Evolutionary conservation across 2,797 vertebrate species (phyloP).

Genomic region (Epinephelus awoara): DNA sequence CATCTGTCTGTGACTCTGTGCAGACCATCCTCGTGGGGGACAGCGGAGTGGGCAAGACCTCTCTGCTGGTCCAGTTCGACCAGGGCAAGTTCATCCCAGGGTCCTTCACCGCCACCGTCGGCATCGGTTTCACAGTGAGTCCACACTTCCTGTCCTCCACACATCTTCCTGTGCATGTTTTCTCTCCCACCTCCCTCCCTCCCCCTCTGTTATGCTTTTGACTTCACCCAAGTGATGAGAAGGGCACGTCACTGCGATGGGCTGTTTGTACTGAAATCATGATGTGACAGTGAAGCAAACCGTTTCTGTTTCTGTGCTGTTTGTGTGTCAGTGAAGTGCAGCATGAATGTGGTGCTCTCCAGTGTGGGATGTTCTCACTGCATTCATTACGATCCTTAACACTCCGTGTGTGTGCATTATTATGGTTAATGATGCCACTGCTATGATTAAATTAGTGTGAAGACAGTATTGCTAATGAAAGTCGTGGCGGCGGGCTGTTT

Average conservation of each 20-base stretch:
- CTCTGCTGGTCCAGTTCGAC: constrained; percentile 93
- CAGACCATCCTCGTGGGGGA: constrained; percentile 92
- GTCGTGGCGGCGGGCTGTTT: constrained; percentile 39
- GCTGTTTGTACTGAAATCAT: constrained; percentile 37
- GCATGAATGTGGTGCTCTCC: constrained; percentile 49
- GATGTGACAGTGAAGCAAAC: constrained; percentile 51
- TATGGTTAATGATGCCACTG: constrained; percentile 50
- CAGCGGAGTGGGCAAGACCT: constrained; percentile 92
- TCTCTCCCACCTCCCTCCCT: background rate
- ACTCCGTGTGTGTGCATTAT: constrained; percentile 31
- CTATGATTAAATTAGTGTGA: constrained; percentile 58
- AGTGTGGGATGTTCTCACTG: constrained; percentile 55
- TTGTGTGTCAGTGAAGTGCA: constrained; percentile 37
- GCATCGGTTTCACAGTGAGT: constrained; percentile 94
- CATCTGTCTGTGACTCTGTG: constrained; percentile 30
- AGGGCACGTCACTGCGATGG: constrained; percentile 37
- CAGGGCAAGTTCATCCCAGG: constrained; percentile 93
- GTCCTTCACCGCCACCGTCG: constrained; percentile 91
- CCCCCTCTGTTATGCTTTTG: background rate
- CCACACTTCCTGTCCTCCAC: constrained; percentile 6
- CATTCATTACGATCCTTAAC: constrained; percentile 60
- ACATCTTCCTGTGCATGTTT: background rate
- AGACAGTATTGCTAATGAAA: constrained; percentile 52
- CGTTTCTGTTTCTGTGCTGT: constrained; percentile 30
- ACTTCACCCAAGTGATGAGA: constrained; percentile 30